Conservation (phyloP, 2,888 invertebrate genomes). For the Pogonocherus hispidulus region DNA sequence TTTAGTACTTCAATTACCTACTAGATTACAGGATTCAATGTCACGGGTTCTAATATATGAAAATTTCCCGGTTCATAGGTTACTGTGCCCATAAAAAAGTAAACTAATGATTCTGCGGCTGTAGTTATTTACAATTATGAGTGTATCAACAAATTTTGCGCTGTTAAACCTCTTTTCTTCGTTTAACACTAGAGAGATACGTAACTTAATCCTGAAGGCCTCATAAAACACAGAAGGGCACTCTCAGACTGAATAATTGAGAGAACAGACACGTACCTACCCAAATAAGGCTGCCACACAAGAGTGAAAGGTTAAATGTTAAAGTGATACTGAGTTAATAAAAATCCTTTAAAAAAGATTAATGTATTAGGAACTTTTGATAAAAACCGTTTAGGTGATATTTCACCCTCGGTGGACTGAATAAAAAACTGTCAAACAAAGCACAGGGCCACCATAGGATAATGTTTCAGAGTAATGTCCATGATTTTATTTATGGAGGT, state of each 20-base stretch:
- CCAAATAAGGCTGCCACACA: not conserved
- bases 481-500: not conserved
- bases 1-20: no score
- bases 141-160: not conserved
- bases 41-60: no score
- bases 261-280: not conserved
- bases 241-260: not conserved
- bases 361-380: not conserved
- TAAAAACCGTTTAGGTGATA: slow-evolving; percentile 1
- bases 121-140: no score
- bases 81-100: no score
- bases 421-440: not conserved
- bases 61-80: no score
- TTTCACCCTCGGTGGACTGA: not conserved
- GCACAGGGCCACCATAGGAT: not conserved
- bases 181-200: not conserved
- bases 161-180: not conserved
- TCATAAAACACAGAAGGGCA: slow-evolving; percentile 4
- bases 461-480: not conserved
- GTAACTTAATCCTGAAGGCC: not conserved
- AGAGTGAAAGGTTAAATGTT: slow-evolving; percentile 4
- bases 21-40: no score
- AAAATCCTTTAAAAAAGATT: not conserved
- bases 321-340: not conserved
- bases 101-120: no score